phyloP scores from a whole-genome alignment of 2,888 invertebrate genomes.

The Iphiclides podalirius region DNA sequence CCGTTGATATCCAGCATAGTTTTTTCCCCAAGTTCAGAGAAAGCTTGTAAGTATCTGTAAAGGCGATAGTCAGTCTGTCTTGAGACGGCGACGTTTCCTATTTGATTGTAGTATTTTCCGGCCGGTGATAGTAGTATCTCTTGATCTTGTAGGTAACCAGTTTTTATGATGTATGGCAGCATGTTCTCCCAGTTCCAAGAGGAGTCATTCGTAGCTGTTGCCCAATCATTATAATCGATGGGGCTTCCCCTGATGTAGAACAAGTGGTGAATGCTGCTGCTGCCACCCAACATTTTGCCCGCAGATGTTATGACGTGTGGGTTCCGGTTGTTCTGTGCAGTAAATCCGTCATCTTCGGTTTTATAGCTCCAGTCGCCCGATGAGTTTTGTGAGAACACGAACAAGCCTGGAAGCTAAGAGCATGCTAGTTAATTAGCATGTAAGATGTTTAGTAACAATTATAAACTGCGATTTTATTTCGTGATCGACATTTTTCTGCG shows the following conservation, averaged over 20 bases:
- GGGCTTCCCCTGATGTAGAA: constrained; percentile 62
- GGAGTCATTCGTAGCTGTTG: constrained; percentile 52
- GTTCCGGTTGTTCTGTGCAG: constrained; percentile 50
- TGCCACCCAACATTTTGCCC: constrained; percentile 81
- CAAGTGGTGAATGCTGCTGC: constrained; percentile 73
- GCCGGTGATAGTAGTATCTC: constrained; percentile 28
- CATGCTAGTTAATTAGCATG: too few relatives aligned
- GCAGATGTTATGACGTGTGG: constrained; percentile 50
- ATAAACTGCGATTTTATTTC: too few relatives aligned
- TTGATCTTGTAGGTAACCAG: constrained; percentile 50
- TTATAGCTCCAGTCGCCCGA: constrained; percentile 23
- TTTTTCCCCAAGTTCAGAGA: constrained; percentile 57
- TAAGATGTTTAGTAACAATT: too few relatives aligned
- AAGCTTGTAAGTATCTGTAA: constrained; percentile 45
- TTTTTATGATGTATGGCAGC: constrained; percentile 65
- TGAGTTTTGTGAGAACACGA: constrained; percentile 16
- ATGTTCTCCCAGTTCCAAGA: constrained; percentile 77
- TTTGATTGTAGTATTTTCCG: constrained; percentile 46
- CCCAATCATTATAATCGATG: constrained; percentile 72
- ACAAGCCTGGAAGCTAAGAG: constrained; percentile 16
- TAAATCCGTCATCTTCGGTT: constrained; percentile 47
- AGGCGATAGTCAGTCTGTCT: constrained; percentile 32
- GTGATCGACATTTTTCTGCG: too few relatives aligned
- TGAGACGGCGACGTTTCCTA: constrained; percentile 59
- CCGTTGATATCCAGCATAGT: constrained; percentile 52